Evolutionary conservation across 2,888 invertebrate species (phyloP), one percentile per base, ranked within the genome.

Genomic region (Helleia helle): DNA sequence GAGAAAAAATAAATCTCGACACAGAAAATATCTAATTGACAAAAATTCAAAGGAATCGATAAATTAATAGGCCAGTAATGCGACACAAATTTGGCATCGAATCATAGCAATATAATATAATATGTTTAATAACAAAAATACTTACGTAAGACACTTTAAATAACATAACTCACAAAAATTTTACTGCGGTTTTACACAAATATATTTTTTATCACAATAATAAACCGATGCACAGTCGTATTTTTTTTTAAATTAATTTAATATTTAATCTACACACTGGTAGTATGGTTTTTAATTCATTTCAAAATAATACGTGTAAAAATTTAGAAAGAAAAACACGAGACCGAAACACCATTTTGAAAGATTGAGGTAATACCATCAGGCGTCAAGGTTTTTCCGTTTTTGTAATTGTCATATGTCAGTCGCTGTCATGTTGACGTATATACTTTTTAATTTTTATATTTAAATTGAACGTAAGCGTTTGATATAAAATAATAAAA

Each of bases 281-380:
- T 44, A 58, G 43, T 53, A 49, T 49, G 55, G 62, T 57, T 63
- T 56, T 58, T 40, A 60, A 59, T 68, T 70, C 72, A 79, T 77
- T 73, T 67, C 67, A 60, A 34, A 59, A 26, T 36, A 61, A 57
- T 61, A 66, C 62, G 62, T 68, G 51, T 52, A 64, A 55, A 58
- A 69, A 72, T 77, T 73, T 71, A 55, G 63, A 69, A 67, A 65
- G 65, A 75, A 80, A 71, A 68, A 68, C 73, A 75, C 72, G 70
- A 73, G 66, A 73, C 63, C 51, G 63, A 68, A 73, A 75, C 75
- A 81, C 80, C 81, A 81, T 81, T 80, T 77, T 80, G 73, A 76
- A 77, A 73, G 73, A 73, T n/a, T n/a, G 71, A 69, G 69, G 71
- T 72, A 74, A n/a, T n/a, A n/a, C n/a, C n/a, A n/a, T 52, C 51